Conservation (phyloP, 2,113 vertebrate genomes). For the human region GRCh38 chr12:8124501-8125000, state of each 20-base stretch:
- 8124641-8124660: neutral
- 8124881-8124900: neutral
- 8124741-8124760: neutral
- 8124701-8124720: neutral
- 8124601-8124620: neutral
- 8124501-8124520: neutral
- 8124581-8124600: neutral
- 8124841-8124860: neutral
- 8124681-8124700: neutral
- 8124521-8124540: neutral
- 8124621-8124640: neutral
- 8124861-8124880: neutral
- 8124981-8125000: neutral
- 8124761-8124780: neutral
- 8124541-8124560: neutral
- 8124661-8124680: neutral
- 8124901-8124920: neutral
- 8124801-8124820: neutral
- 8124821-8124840: neutral
- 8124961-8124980: neutral
- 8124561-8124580: neutral
- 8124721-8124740: neutral
- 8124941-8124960: neutral
- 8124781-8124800: neutral
- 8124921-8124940: neutral